A percentile compares a stretch with the other conserved stretches of the same genome.
These are phyloP conservation scores for Phyllotis vaccarum DNA, from an alignment of 2,797 vertebrate genomes.

Conservation along the genomic window DNA sequence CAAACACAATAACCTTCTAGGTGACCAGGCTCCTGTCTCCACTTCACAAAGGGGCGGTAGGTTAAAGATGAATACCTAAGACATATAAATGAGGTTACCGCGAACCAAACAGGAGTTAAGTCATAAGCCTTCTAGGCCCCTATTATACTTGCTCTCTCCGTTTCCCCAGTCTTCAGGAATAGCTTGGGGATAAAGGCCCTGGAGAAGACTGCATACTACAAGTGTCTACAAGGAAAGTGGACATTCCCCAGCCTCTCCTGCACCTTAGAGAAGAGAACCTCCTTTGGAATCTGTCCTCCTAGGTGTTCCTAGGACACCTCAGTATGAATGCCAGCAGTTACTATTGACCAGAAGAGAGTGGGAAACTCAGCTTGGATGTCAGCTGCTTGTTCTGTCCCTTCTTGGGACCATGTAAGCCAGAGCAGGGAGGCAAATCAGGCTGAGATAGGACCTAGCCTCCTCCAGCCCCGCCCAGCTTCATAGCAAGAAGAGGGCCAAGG, in stretches of 20 bases:
- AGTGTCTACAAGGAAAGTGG: background rate
- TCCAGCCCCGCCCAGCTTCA: fast-evolving
- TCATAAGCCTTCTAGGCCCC: background rate
- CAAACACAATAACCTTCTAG: background rate
- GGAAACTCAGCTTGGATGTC: too few species aligned
- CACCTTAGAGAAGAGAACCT: background rate
- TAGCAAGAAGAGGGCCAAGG: background rate
- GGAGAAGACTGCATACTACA: background rate
- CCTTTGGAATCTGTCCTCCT: fast-evolving
- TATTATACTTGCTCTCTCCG: background rate
- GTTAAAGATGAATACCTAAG: background rate
- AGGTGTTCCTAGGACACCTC: background rate
- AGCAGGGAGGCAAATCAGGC: fast-evolving
- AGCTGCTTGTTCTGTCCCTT: fast-evolving
- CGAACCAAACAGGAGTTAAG: background rate
- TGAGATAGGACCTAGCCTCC: fast-evolving
- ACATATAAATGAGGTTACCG: background rate
- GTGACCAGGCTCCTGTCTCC: too few species aligned
- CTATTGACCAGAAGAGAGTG: fast-evolving
- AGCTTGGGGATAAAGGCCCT: background rate
- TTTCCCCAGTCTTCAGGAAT: background rate
- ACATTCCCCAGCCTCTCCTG: background rate
- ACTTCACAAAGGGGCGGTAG: background rate
- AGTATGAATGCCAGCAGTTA: background rate
- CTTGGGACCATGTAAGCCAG: background rate